Evolutionary conservation across 1,140 invertebrate species (phyloP), one percentile per base, ranked within the genome.

Genomic region (Chionoecetes opilio): DNA sequence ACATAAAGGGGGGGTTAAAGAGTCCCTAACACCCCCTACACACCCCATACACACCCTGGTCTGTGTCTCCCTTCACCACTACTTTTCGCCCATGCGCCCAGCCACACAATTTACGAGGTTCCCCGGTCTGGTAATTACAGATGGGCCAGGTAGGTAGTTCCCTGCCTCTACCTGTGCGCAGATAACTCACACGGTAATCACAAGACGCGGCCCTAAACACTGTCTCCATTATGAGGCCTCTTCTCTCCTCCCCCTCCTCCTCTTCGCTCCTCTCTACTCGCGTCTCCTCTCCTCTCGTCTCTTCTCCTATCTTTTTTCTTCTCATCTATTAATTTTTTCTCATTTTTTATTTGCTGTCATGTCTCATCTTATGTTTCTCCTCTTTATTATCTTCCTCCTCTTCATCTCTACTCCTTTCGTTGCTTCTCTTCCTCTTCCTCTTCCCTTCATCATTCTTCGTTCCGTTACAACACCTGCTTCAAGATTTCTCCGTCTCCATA

Each of bases 201-300:
- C 63, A 75, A 75, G 63, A 75, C 63, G 63, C 63, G 63, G 63
- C 63, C 63, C 63, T 75, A 75, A 75, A 75, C 63, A 75, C 63
- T 75, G 63, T 75, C 63, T 75, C 63, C 63, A 75, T 75, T 75
- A 75, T 75, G 63, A 75, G 63, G 63, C 63, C 26, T 75, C 63
- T 75, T 6, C n/a, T 75, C n/a, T 75, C 63, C 63, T 75, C 63
- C 63, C n/a, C 63, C 26, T 75, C 8, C 63, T 75, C n/a, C 63
- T 75, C n/a, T 26, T 75, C 63, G 5, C n/a, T 21, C 63, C n/a
- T 26, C n/a, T 75, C n/a, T 26, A n/a, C 63, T 21, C n/a, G 5
- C 63, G 26, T 21, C 63, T 11, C 2, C 63, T 75, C 26, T 5
- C n/a, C 26, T 21, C n/a, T n/a, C 63, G 26, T n/a, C n/a, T 26